Evolutionary conservation across 1,140 invertebrate species (phyloP), one percentile per base, ranked within the genome.

Genomic region (Drosophila bifasciata): DNA sequence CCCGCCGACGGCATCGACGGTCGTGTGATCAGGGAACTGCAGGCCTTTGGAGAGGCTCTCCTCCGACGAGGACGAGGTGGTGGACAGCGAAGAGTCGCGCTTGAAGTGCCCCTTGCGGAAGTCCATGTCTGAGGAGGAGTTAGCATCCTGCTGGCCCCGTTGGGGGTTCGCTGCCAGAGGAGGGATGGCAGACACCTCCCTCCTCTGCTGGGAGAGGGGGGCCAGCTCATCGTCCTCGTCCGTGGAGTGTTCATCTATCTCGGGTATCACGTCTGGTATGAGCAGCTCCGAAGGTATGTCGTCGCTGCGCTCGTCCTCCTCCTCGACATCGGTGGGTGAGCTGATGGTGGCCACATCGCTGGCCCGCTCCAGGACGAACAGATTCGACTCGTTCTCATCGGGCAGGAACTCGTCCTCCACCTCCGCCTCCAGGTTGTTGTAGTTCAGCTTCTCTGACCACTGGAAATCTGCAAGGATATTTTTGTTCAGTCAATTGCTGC

Each of bases 221-320:
- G 89, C 69, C 23, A 91, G 43, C 19, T 91, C 89, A 50, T 91
- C 89, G 5, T 91, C 90, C 50, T 89, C 89, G 40, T 91, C 90
- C 13, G 90, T 85, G 7, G 90, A 91, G 48, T 90, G 75, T 55
- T 91, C 90, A 75, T 91, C 86, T 13, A 91, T 90, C 62, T 91
- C 90, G 13, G 90, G 90, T 77, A 91, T 90, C 1, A 70, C 67
- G 57, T 91, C 90, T 16, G 83, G 89, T 69, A 91, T 91, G 9
- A 91, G 62, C 39, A 91, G 61, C 40, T 91, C 90, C 1, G 86
- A 83, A 45, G 90, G 90, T 61, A 91, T 85, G 28, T 91, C 90
- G 62, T 91, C 90, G 58, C 89, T 91, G 52, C 79, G 59, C 13
- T 91, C 90, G 21, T 90, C 90, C n/a, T 90, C 89, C 5, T 70